Evolutionary conservation across 2,888 invertebrate genomes (phyloP).

Genomic region (Pollenia angustigena): DNA sequence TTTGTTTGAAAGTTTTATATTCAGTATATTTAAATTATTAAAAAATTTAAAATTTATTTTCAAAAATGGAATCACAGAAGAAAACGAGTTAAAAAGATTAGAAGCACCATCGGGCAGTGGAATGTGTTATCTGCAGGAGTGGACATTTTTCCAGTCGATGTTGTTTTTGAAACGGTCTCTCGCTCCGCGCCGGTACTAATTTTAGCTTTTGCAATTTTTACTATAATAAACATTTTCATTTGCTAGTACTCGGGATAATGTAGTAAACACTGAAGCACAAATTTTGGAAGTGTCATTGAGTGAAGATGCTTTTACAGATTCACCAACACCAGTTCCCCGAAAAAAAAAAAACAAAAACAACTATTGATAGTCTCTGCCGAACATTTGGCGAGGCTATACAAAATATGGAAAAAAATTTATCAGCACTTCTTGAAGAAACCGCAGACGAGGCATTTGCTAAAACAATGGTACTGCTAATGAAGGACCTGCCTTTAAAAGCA

Average conservation of each 20-base stretch:
- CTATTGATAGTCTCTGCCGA: conserved; percentile 24
- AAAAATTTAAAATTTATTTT: too few species aligned
- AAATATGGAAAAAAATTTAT: conserved; percentile 11
- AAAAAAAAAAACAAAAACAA: neutral
- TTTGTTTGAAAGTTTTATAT: too few species aligned
- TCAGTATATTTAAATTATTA: too few species aligned
- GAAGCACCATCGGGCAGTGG: neutral
- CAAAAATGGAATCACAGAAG: neutral
- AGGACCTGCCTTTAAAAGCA: conserved; percentile 3
- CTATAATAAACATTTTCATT: conserved; percentile 12
- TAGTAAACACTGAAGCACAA: neutral
- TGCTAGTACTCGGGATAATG: conserved; percentile 38
- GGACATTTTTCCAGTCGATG: conserved; percentile 39
- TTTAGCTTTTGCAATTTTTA: neutral
- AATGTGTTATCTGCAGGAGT: neutral
- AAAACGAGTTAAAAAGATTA: neutral
- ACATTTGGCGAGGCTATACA: conserved; percentile 33
- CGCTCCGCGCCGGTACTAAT: conserved; percentile 10
- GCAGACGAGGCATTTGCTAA: conserved; percentile 30
- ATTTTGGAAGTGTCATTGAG: neutral
- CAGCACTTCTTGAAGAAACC: neutral
- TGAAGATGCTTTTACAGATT: neutral
- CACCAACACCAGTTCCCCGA: neutral
- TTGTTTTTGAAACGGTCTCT: conserved; percentile 41
- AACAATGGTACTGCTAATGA: conserved; percentile 15